Conservation (phyloP, 2,113 vertebrate genomes). For the Bujurquina vittata region DNA sequence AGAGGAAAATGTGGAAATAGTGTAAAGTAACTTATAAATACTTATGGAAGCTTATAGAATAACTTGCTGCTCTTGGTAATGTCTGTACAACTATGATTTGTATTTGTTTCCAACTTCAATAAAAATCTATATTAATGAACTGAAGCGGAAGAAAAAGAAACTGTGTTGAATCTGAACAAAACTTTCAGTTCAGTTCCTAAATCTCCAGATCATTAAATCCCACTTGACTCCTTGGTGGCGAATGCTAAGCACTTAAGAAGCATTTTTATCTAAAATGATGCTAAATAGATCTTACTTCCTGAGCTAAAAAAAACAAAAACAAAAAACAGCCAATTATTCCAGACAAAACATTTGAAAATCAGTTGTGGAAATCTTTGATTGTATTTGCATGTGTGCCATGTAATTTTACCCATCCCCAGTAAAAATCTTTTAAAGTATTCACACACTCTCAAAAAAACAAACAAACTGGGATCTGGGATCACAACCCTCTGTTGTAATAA, state of each 20-base stretch:
- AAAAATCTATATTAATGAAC: background rate
- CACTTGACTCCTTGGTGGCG: background rate
- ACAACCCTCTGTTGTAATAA: background rate
- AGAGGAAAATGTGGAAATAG: background rate
- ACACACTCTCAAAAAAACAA: fast-evolving
- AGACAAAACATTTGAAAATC: background rate
- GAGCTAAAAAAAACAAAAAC: no score
- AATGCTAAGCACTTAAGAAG: background rate
- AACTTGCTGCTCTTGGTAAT: background rate
- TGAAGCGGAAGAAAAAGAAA: background rate
- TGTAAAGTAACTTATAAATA: background rate
- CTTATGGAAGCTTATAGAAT: background rate
- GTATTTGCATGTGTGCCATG: background rate
- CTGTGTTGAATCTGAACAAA: background rate
- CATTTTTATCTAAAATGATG: background rate
- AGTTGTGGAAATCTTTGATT: background rate
- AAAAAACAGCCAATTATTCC: background rate
- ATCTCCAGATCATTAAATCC: background rate
- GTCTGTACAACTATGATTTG: background rate
- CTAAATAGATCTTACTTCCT: background rate
- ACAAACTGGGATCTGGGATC: background rate
- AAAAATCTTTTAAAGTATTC: background rate
- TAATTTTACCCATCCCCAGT: background rate
- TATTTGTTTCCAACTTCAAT: background rate
- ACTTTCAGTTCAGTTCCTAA: background rate